phyloP scores from a whole-genome alignment of 1,140 invertebrate genomes.

The Drosophila pruinosa region DNA sequence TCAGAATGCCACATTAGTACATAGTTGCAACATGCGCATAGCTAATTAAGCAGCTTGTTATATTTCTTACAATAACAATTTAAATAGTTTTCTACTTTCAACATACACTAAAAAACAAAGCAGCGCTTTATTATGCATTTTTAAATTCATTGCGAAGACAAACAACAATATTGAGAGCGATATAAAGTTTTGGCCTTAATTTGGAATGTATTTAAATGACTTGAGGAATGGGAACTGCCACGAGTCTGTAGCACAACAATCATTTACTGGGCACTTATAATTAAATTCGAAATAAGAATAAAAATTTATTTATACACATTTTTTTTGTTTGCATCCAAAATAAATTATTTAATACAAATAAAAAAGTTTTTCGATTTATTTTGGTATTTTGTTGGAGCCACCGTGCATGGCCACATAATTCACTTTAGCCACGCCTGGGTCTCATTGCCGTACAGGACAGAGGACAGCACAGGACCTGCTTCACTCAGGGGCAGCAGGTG shows the following conservation, averaged over 20 bases:
- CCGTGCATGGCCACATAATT: constrained; percentile 69
- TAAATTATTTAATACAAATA: constrained; percentile 77
- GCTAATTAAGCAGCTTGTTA: no score
- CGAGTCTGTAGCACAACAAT: constrained; percentile 12
- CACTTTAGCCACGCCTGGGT: constrained; percentile 40
- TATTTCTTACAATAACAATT: no score
- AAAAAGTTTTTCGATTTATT: constrained; percentile 80
- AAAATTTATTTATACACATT: constrained; percentile 33
- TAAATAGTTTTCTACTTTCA: no score
- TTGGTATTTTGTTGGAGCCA: constrained; percentile 56
- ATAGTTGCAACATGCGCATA: background rate
- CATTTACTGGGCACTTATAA: constrained; percentile 30
- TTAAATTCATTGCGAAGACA: no score
- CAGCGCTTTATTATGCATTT: no score
- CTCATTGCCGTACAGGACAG: background rate
- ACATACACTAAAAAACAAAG: no score
- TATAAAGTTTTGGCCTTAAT: no score
- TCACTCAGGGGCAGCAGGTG: constrained; percentile 54
- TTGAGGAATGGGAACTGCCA: background rate
- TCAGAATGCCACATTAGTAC: background rate
- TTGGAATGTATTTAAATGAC: background rate
- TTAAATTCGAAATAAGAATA: constrained; percentile 19
- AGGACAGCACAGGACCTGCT: background rate
- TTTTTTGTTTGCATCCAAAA: constrained; percentile 40
- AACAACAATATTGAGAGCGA: no score